phyloP scores from a whole-genome alignment of 2,888 invertebrate species.

The Bedellia somnulentella region DNA sequence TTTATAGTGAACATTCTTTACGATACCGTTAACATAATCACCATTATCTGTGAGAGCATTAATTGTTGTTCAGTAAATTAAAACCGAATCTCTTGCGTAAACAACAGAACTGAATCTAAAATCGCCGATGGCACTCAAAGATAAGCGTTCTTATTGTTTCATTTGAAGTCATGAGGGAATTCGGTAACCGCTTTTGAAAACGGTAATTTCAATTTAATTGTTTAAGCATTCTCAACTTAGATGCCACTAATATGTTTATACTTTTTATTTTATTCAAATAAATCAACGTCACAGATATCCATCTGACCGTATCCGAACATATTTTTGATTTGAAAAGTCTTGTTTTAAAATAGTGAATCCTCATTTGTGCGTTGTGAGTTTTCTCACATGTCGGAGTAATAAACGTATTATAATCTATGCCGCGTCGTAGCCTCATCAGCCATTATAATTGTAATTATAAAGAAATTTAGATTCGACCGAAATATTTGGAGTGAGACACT shows the following conservation, averaged over 20 bases:
- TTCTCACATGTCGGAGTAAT: slow-evolving; percentile 16
- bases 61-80: slow-evolving; percentile 16
- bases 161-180: slow-evolving; percentile 15
- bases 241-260: background rate
- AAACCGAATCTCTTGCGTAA: slow-evolving; percentile 15
- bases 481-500: slow-evolving; percentile 12
- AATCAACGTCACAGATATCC: slow-evolving; percentile 5
- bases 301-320: slow-evolving; percentile 2
- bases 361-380: slow-evolving; percentile 5
- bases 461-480: slow-evolving; percentile 14
- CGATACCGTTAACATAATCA: slow-evolving; percentile 5
- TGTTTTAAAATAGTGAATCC: background rate
- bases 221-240: background rate
- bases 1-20: slow-evolving; percentile 4
- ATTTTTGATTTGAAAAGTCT: no score
- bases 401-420: slow-evolving; percentile 5
- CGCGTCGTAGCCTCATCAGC: slow-evolving; percentile 3
- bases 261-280: slow-evolving; percentile 2
- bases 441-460: slow-evolving; percentile 17
- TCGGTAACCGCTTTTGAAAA: slow-evolving; percentile 1
- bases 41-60: slow-evolving; percentile 5
- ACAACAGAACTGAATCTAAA: slow-evolving; percentile 6
- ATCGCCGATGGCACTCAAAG: slow-evolving; percentile 21
- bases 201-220: slow-evolving; percentile 3
- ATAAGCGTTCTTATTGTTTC: slow-evolving; percentile 19